Evolutionary conservation across 2,797 vertebrate species (phyloP), one percentile per base, ranked within the genome.

Genomic region (Australoheros facetus): DNA sequence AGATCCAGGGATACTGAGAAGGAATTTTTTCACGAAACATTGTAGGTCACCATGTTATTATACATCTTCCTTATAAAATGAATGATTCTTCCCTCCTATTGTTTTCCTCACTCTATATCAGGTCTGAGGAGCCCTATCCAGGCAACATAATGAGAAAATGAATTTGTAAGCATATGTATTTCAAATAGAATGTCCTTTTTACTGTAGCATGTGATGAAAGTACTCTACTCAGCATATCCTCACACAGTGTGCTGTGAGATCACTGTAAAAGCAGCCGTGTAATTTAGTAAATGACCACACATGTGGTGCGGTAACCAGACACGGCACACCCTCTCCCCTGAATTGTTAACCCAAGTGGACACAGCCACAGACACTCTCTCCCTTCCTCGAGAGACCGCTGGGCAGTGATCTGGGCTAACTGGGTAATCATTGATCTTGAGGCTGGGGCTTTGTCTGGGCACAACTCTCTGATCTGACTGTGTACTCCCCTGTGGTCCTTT

Each of bases 401-500:
- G 89, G 89, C 84, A 89, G 89, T 91, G 91, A 94, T 91, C 86
- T 90, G 85, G 92, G 86, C 91, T 94, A 95, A 95, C 94, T 87
- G 88, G 78, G 91, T 95, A 93, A 94, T 94, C 91, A 95, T 95
- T 93, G 94, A 95, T 95, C 93, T 77, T 39, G 64, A 83, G 87
- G 82, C 86, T n/a, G 17, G 83, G 82, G 88, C 92, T 94, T 94
- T 94, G 93, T 94, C 91, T 91, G 87, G 90, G 89, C 86, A 88
- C 89, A 81, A 87, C 90, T 93, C 87, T 92, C 88, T 94, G 88
- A 93, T 93, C 86, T 73, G 82, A 89, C 82, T 78, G 80, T 88
- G 87, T 85, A 73, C 75, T 94, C 92, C 93, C 93, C 83, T 78
- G 90, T 89, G 91, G 82, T 86, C 89, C 89, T 83, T 56, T 75